Conservation (phyloP, 1,140 invertebrate species). For the Euglossa dilemma region DNA sequence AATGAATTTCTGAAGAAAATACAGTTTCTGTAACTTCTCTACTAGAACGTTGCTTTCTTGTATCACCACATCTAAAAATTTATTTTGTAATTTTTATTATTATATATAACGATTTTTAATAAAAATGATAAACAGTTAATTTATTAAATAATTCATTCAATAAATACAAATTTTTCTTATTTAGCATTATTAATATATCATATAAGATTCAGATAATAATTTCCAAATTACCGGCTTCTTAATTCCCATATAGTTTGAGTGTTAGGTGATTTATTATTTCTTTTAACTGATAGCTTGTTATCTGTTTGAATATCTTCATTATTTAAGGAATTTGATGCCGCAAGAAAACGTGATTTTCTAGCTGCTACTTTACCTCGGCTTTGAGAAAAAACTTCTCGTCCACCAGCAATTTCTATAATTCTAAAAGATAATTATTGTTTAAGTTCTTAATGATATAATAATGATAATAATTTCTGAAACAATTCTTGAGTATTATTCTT, state of each 20-base stretch:
- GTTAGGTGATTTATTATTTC: slow-evolving; percentile 84
- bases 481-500: not conserved
- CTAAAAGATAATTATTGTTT: slow-evolving; percentile 80
- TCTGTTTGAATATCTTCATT: slow-evolving; percentile 81
- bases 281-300: slow-evolving; percentile 82
- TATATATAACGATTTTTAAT: not conserved
- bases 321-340: slow-evolving; percentile 83
- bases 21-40: slow-evolving; percentile 86
- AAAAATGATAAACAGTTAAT: slow-evolving; percentile 26
- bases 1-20: slow-evolving; percentile 86
- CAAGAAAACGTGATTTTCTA: slow-evolving; percentile 86
- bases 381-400: slow-evolving; percentile 92
- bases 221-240: slow-evolving; percentile 80
- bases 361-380: slow-evolving; percentile 89
- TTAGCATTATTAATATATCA: not conserved
- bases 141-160: slow-evolving; percentile 4
- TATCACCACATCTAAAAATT: slow-evolving; percentile 80
- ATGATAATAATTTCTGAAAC: not conserved
- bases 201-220: slow-evolving; percentile 6
- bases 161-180: slow-evolving; percentile 21
- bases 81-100: not conserved
- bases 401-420: slow-evolving; percentile 94
- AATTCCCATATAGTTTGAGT: slow-evolving; percentile 86
- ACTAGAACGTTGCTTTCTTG: slow-evolving; percentile 82
- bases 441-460: no score